Evolutionary conservation across 2,888 invertebrate species (phyloP).

Genomic region (Eutolmus rufibarbis): DNA sequence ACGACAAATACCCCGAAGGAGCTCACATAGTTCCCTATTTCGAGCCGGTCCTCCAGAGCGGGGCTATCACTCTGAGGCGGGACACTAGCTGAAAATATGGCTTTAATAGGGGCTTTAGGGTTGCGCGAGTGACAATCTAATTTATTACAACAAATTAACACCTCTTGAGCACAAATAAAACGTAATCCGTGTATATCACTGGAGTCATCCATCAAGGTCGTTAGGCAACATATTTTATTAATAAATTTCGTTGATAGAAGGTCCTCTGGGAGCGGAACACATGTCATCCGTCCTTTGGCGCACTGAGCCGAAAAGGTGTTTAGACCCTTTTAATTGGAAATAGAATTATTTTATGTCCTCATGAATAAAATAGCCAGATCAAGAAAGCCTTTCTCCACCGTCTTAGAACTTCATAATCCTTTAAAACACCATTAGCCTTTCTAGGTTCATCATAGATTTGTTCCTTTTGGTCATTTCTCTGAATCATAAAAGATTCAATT

Average conservation of each 20-base stretch:
- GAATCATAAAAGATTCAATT: background rate
- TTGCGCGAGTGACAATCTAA: conserved; percentile 1
- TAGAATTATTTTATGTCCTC: background rate
- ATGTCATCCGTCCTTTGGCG: background rate
- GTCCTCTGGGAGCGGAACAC: background rate
- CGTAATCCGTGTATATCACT: background rate
- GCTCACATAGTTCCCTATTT: background rate
- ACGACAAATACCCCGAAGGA: background rate
- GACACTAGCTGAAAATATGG: conserved; percentile 22
- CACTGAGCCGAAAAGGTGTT: background rate
- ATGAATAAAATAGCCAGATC: background rate
- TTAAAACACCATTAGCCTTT: background rate
- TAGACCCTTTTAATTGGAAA: background rate
- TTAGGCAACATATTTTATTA: conserved; percentile 12
- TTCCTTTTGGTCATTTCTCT: background rate
- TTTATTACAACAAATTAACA: conserved; percentile 31
- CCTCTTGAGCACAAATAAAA: conserved; percentile 19
- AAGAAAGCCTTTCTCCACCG: background rate
- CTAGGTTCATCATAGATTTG: background rate
- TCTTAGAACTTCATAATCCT: background rate
- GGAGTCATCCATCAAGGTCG: background rate
- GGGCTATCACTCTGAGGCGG: background rate
- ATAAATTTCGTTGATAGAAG: background rate
- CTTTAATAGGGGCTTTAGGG: conserved; percentile 11
- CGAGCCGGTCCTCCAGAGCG: background rate